phyloP scores from a whole-genome alignment of 2,797 vertebrate genomes.

The Morelia viridis region DNA sequence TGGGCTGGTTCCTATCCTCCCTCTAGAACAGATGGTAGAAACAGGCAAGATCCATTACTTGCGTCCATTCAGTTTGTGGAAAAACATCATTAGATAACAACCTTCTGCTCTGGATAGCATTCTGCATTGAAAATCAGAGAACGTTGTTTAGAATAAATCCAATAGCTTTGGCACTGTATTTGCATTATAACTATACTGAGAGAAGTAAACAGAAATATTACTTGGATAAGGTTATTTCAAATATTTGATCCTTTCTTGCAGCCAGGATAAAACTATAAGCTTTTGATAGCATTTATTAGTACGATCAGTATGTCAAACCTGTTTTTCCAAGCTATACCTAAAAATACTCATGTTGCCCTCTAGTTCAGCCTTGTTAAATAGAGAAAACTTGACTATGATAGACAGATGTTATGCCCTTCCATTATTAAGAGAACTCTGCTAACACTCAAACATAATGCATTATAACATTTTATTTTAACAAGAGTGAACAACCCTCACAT shows the following conservation, averaged over 20 bases:
- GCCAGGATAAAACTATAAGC: not conserved
- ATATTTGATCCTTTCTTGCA: not conserved
- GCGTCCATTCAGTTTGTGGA: not conserved
- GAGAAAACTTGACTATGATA: not conserved
- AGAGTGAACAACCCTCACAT: not conserved
- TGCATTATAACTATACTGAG: not conserved
- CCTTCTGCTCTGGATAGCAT: not conserved
- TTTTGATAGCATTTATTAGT: not conserved
- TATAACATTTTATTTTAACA: not conserved
- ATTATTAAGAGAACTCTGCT: not conserved
- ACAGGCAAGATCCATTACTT: not conserved
- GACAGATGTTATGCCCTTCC: not conserved
- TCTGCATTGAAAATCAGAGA: constrained; percentile 10
- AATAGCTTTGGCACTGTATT: not conserved
- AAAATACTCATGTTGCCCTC: not conserved
- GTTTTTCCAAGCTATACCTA: not conserved
- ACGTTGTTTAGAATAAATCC: constrained; percentile 1
- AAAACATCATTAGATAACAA: not conserved
- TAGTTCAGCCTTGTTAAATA: constrained; percentile 11
- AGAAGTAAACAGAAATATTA: constrained; percentile 3
- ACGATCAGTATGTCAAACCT: not conserved
- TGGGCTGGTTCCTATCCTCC: constrained; percentile 1
- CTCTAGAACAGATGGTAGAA: not conserved
- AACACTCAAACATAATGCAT: not conserved
- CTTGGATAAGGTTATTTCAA: constrained; percentile 24